Evolutionary conservation across 2,797 vertebrate species (phyloP), one percentile per base, ranked within the genome.

Genomic region (Eospalax fontanierii): DNA sequence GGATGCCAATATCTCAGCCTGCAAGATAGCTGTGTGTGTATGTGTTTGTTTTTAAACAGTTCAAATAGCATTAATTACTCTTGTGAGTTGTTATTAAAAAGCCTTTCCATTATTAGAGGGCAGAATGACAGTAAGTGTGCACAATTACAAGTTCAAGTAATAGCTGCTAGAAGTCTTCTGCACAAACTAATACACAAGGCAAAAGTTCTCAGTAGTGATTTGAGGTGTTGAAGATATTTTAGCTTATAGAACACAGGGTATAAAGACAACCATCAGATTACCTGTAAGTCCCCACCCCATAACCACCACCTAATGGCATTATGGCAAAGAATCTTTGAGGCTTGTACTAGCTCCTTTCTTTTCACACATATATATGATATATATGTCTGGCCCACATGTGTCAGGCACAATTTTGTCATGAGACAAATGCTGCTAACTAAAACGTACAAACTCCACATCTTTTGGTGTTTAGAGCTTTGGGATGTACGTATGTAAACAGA

Each of bases 11-110:
- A 81, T 96, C n/a, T 86, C 38, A 82, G 46, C 79, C 26, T 65
- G 70, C 10, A 33, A 70, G 28, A 70, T 87, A 59, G 18, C 61
- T 76, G 1, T 95, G 90, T 92, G 84, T 71, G 33, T n/a, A n/a
- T n/a, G n/a, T n/a, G n/a, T 54, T 90, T 76, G 70, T 54, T 43
- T 35, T 82, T 61, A 50, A 95, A 94, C 50, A 91, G 87, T 89
- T 86, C 2, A 4, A 18, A 33, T 84, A 85, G 4, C 35, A 87
- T 70, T 85, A 89, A 91, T 93, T 95, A 93, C 61, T 95, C 54
- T 85, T 75, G 4, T 94, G 76, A 76, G 33, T 88, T 35, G 95
- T 95, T 96, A 93, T 83, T 96, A 26, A 87, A 84, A 94, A 70
- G 21, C 65, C 7, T 95, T 97, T 91, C 73, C n/a, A 59, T 89